Conservation (phyloP, 2,888 invertebrate genomes). For the Acheta domesticus region DNA sequence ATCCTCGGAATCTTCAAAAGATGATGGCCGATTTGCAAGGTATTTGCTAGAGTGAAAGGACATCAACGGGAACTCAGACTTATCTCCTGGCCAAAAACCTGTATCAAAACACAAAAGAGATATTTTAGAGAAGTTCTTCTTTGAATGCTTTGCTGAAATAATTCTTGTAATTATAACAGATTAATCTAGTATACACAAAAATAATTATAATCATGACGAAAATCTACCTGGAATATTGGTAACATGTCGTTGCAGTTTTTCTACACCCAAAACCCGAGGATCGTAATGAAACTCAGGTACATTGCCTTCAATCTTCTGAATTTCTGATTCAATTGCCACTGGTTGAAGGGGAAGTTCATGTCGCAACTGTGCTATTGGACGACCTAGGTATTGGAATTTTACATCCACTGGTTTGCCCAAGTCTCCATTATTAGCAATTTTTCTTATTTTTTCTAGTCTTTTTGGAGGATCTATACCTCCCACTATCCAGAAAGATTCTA, state of each 20-base stretch:
- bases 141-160: conserved; percentile 21
- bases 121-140: not conserved
- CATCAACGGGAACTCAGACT: conserved; percentile 70
- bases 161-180: not conserved
- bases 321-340: conserved; percentile 55
- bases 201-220: conserved; percentile 22
- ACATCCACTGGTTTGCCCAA: conserved; percentile 59
- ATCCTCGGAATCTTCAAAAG: conserved; percentile 55
- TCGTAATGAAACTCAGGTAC: conserved; percentile 59
- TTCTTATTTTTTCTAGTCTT: conserved; percentile 22
- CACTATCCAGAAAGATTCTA: conserved; percentile 83
- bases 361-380: conserved; percentile 67
- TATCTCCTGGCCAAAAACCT: conserved; percentile 84
- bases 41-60: conserved; percentile 69
- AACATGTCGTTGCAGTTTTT: conserved; percentile 57
- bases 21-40: conserved; percentile 50
- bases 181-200: not conserved
- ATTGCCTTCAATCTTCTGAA: conserved; percentile 54
- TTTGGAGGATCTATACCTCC: conserved; percentile 66
- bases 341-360: conserved; percentile 65
- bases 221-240: conserved; percentile 69
- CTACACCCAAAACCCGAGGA: conserved; percentile 62
- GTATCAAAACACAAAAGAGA: conserved; percentile 40
- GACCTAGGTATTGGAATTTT: conserved; percentile 66
- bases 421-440: conserved; percentile 37